Conservation (phyloP, 2,888 invertebrate genomes). For the Sarcophaga rosellei region DNA sequence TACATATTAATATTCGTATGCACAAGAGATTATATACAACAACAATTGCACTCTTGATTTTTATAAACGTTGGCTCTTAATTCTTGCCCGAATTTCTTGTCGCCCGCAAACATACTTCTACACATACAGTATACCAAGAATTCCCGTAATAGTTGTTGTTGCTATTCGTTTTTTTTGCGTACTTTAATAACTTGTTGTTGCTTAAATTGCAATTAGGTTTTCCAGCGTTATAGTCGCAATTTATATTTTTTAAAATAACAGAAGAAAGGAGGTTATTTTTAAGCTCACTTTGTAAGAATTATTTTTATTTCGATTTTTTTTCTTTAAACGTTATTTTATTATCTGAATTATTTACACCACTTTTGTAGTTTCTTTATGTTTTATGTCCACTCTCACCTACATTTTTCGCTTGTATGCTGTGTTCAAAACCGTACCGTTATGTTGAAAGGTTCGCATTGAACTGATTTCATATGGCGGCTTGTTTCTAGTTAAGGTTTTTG, state of each 20-base stretch:
- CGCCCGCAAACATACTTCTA: not conserved
- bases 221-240: not conserved
- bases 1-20: not conserved
- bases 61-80: too few relatives aligned
- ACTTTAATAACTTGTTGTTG: too few relatives aligned
- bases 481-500: slow-evolving; percentile 36
- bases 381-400: not conserved
- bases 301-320: not conserved
- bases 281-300: not conserved
- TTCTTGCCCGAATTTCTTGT: not conserved
- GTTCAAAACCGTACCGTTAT: slow-evolving; percentile 38
- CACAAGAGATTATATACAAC: not conserved
- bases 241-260: not conserved
- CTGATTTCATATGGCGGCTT: slow-evolving; percentile 46
- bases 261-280: not conserved
- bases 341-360: not conserved
- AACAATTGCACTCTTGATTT: not conserved
- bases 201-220: not conserved
- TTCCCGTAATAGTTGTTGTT: not conserved
- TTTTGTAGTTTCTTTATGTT: not conserved
- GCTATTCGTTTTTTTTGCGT: not conserved
- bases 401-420: not conserved
- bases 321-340: not conserved
- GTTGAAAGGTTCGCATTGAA: slow-evolving; percentile 56
- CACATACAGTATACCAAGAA: not conserved